Conservation (phyloP, 2,113 vertebrate genomes). For the Ammodytes dubius region DNA sequence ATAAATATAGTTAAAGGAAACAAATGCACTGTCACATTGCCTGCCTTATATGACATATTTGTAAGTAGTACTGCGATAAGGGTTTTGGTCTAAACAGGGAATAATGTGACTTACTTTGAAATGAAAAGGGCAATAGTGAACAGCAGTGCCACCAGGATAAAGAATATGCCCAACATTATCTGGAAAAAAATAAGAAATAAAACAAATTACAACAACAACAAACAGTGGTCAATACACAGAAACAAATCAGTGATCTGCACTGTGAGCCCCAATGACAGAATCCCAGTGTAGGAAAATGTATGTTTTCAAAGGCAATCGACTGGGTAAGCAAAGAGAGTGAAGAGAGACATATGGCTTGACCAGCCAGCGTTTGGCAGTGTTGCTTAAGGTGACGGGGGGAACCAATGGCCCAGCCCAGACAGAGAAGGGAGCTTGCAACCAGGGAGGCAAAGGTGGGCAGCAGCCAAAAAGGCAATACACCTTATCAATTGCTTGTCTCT, state of each 20-base stretch:
- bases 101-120: conserved; percentile 93
- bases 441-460: conserved; percentile 49
- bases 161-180: conserved; percentile 94
- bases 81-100: not conserved
- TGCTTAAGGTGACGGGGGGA: conserved; percentile 64
- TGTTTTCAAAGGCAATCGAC: conserved; percentile 35
- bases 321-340: conserved; percentile 56
- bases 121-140: conserved; percentile 94
- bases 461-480: conserved; percentile 69
- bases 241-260: not conserved
- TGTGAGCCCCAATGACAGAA: conserved; percentile 11
- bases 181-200: conserved; percentile 67
- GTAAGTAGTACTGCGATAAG: not conserved
- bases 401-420: conserved; percentile 57
- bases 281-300: not conserved
- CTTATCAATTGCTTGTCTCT: conserved; percentile 36
- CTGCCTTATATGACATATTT: conserved; percentile 3
- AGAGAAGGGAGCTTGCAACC: conserved; percentile 47
- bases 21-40: not conserved
- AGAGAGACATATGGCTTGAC: conserved; percentile 75
- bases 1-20: not conserved
- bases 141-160: conserved; percentile 94
- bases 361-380: conserved; percentile 63
- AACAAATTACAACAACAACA: not conserved
- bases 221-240: not conserved